These are phyloP conservation scores for Macrosteles quadrilineatus DNA, from an alignment of 1,140 invertebrate genomes.

Conservation along the genomic window DNA sequence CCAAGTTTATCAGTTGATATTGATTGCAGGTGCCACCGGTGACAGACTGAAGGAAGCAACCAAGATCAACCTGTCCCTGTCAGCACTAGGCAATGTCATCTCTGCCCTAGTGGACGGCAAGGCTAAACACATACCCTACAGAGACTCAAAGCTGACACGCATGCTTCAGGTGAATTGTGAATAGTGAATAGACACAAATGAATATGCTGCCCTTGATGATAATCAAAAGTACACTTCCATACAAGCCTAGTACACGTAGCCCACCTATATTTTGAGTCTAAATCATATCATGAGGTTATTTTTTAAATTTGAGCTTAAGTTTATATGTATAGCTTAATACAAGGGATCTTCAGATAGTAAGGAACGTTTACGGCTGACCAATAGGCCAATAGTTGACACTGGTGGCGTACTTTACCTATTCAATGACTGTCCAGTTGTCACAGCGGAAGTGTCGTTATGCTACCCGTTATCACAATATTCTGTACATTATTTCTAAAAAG, in stretches of 20 bases:
- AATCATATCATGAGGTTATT: no score
- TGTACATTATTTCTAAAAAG: no score
- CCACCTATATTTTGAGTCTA: slow-evolving; percentile 27
- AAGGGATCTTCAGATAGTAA: no score
- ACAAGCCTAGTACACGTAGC: slow-evolving; percentile 40
- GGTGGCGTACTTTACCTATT: no score
- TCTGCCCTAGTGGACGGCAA: slow-evolving; percentile 89
- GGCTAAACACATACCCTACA: slow-evolving; percentile 88
- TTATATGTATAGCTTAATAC: no score
- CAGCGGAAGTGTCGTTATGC: no score
- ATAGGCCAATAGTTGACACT: no score
- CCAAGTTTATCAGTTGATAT: not conserved
- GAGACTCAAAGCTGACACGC: slow-evolving; percentile 91
- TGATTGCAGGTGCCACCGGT: slow-evolving; percentile 66
- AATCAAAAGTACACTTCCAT: slow-evolving; percentile 40
- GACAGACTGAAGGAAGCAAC: slow-evolving; percentile 91
- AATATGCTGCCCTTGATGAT: no score
- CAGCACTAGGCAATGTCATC: slow-evolving; percentile 92
- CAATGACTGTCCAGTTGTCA: no score
- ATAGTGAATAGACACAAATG: slow-evolving; percentile 40
- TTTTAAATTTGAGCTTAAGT: no score
- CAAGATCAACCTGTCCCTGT: slow-evolving; percentile 93
- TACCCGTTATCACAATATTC: no score
- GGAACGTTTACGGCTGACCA: no score
- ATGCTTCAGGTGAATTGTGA: slow-evolving; percentile 79